Base-by-base conservation (phyloP, 2,888 invertebrate species). In the Melinaea menophilus region DNA sequence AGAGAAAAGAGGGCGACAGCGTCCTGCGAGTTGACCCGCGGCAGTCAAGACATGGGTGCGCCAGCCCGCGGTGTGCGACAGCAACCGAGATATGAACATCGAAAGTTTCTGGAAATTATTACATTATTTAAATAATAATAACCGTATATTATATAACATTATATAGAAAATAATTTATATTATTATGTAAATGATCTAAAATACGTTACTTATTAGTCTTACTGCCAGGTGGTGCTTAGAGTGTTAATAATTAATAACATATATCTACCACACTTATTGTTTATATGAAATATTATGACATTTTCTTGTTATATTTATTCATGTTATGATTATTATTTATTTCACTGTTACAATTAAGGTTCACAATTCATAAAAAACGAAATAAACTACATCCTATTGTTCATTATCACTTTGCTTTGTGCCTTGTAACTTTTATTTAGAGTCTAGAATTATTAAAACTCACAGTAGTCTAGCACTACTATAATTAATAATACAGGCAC, bases 1-100 rank as follows among this genome's bases (percentile, higher is more conserved):
- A 55, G 94, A 92, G 89, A 94, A 96, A 48, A 96, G 86, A 0
- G 95, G 95, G 2, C 92, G 91, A 79, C 96, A 96, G 58, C 92
- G 92, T 4, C 94, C 95, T 4, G 95, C 93, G 59, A 93, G 92
- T 61, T 92, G 91, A 2, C 92, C 92, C 45, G 94, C 91, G 54
- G 94, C 93, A 11, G 87, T 80, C 12, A 94, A 84, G 58, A 94
- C 94, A 74, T 95, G 93, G 13, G 92, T 92, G 2, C 94, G 88
- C 91, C 94, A 94, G 65, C 93, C 93, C 35, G 94, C 93, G 66
- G 94, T 83, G 76, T 95, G 95, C 33, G 92, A 92, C 48, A 92
- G 87, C 62, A 95, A 78, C 51, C 95, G 92, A 2, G 91, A 90
- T 45, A 90, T 81, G 77, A 91, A 94, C 58, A 86, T 82, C 56